Conservation (phyloP, 1,140 invertebrate genomes). For the Drosophila erecta region DNA sequence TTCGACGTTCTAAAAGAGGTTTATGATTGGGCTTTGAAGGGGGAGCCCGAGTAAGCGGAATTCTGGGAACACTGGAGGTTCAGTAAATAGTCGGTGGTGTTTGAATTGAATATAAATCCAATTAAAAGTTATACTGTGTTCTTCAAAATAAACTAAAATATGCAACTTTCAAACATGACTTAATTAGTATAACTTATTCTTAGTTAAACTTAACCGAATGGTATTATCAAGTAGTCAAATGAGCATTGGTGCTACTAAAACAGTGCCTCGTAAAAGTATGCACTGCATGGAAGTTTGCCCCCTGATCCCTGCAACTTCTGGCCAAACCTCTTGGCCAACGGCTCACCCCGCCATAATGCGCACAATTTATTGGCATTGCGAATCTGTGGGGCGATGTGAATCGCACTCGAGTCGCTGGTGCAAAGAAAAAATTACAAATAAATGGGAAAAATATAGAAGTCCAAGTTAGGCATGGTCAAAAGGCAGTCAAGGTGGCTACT, state of each 20-base stretch:
- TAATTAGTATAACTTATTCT: no score
- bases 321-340: slow-evolving; percentile 30
- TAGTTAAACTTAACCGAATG: no score
- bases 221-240: no score
- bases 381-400: slow-evolving; percentile 74
- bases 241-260: neutral
- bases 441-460: neutral
- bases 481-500: slow-evolving; percentile 53
- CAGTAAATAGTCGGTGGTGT: neutral
- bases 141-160: no score
- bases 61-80: neutral
- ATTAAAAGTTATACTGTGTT: no score
- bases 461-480: slow-evolving; percentile 16
- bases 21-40: slow-evolving; percentile 9
- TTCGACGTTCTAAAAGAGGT: slow-evolving; percentile 59
- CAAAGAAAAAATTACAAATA: neutral
- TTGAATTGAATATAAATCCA: neutral
- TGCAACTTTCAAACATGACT: no score
- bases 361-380: slow-evolving; percentile 81
- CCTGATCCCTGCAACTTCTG: slow-evolving; percentile 35
- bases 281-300: slow-evolving; percentile 7
- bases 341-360: slow-evolving; percentile 55
- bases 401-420: slow-evolving; percentile 46
- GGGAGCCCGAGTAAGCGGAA: neutral
- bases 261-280: slow-evolving; percentile 21